These are phyloP conservation scores for Anorthoa munda DNA, from an alignment of 2,888 invertebrate species.

Conservation along the genomic window DNA sequence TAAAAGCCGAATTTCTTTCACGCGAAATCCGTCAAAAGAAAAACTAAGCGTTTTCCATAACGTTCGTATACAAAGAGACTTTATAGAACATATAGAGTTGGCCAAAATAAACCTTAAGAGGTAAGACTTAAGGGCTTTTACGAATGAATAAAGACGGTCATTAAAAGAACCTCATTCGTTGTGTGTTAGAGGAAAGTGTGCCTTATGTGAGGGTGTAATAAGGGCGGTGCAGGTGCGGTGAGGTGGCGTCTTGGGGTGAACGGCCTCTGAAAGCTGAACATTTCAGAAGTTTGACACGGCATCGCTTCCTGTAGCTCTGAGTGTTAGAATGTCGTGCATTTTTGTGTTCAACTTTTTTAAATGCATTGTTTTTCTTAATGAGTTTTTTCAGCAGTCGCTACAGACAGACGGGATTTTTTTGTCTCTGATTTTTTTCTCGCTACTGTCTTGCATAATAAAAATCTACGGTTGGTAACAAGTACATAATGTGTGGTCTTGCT, in stretches of 20 bases:
- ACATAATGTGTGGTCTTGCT: background rate
- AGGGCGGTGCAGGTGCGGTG: slow-evolving; percentile 68
- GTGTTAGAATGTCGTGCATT: slow-evolving; percentile 75
- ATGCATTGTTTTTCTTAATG: slow-evolving; percentile 66
- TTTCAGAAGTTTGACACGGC: slow-evolving; percentile 86
- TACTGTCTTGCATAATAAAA: background rate
- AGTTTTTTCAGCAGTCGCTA: slow-evolving; percentile 53
- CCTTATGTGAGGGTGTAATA: slow-evolving; percentile 67
- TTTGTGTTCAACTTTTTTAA: slow-evolving; percentile 62
- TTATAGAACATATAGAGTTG: slow-evolving; percentile 60
- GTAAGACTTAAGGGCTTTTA: slow-evolving; percentile 66
- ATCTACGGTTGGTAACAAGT: background rate
- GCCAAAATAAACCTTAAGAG: slow-evolving; percentile 72
- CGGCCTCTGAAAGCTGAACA: slow-evolving; percentile 83
- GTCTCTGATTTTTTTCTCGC: slow-evolving; percentile 9
- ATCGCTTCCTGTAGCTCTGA: slow-evolving; percentile 80
- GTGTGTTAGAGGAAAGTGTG: slow-evolving; percentile 51
- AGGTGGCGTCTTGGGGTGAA: slow-evolving; percentile 77
- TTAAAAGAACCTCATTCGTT: slow-evolving; percentile 75
- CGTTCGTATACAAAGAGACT: slow-evolving; percentile 62
- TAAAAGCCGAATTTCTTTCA: slow-evolving; percentile 74
- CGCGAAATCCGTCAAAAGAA: slow-evolving; percentile 77
- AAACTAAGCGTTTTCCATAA: slow-evolving; percentile 72
- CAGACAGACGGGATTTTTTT: slow-evolving; percentile 31
- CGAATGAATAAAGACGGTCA: slow-evolving; percentile 73